phyloP scores from a whole-genome alignment of 2,888 invertebrate species.

The Cerceris rybyensis region DNA sequence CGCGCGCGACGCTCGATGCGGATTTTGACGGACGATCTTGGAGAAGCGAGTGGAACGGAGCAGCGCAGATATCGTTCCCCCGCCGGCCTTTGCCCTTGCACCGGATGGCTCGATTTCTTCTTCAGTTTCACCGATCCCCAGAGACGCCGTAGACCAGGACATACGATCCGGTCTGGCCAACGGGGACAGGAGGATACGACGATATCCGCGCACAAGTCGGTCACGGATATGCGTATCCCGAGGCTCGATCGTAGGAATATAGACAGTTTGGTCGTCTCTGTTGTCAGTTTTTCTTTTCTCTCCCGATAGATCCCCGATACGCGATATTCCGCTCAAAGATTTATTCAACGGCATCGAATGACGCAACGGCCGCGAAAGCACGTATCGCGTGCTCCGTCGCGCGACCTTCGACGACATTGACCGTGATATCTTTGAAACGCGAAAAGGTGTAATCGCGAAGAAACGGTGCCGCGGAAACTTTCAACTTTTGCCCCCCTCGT shows the following conservation, averaged over 20 bases:
- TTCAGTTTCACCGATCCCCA: too few species aligned
- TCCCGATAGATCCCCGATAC: neutral
- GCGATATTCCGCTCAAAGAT: neutral
- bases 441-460: too few species aligned
- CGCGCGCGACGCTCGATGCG: too few species aligned
- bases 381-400: too few species aligned
- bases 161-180: neutral
- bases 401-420: too few species aligned
- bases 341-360: neutral
- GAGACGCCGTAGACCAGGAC: neutral
- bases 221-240: neutral
- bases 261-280: too few species aligned
- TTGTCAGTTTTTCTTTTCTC: neutral
- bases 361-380: too few species aligned
- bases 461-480: too few species aligned
- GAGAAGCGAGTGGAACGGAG: neutral
- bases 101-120: neutral
- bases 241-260: neutral
- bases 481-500: too few species aligned
- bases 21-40: too few species aligned
- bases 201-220: neutral
- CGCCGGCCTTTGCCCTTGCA: neutral
- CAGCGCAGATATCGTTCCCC: neutral
- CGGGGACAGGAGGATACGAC: neutral
- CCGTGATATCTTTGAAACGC: too few species aligned